phyloP scores from a whole-genome alignment of 2,113 vertebrate species.

The Cyphomyrus plagiostoma region DNA sequence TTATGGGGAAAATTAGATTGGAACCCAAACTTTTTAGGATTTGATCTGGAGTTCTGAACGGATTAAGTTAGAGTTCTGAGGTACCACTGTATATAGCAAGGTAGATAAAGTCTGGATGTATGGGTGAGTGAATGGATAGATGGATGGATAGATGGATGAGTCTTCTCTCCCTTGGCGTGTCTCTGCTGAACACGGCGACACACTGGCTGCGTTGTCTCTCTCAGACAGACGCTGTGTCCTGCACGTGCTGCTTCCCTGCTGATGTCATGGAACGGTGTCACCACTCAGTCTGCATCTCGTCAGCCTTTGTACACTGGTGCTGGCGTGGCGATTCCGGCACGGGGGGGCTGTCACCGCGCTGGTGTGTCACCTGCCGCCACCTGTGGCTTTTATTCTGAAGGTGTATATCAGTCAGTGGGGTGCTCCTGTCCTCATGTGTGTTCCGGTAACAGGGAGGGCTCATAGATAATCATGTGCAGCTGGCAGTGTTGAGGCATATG shows the following conservation, averaged over 20 bases:
- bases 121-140: neutral
- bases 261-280: neutral
- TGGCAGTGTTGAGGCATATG: neutral
- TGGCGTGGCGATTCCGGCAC: neutral
- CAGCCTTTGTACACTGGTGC: neutral
- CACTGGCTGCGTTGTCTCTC: neutral
- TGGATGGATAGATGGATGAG: neutral
- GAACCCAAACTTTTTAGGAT: no score
- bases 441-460: neutral
- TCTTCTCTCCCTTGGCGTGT: neutral
- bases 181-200: neutral
- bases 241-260: neutral
- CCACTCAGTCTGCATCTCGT: neutral
- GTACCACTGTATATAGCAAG: neutral
- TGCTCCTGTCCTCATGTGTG: neutral
- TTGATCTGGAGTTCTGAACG: no score
- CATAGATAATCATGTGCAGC: neutral
- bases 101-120: neutral
- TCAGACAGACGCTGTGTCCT: neutral
- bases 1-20: no score
- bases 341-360: neutral
- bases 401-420: neutral
- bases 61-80: no score
- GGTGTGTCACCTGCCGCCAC: neutral
- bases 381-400: neutral